phyloP scores from a whole-genome alignment of 2,797 vertebrate species.

The Pyrocephalus nanus region DNA sequence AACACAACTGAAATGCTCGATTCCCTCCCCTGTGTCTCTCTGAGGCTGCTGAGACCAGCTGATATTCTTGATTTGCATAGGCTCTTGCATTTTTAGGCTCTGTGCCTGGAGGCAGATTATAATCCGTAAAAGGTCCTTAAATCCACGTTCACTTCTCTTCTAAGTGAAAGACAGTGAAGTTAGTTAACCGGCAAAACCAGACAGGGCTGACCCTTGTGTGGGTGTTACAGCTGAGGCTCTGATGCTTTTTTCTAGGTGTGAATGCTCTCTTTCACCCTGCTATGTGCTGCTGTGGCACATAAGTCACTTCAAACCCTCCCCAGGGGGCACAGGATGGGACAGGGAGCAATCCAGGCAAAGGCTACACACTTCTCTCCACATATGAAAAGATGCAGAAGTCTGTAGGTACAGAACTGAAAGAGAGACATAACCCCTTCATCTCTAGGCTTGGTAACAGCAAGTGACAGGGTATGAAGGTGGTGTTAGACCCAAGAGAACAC shows the following conservation, averaged over 20 bases:
- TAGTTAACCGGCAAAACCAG: background rate
- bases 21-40: background rate
- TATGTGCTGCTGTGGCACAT: background rate
- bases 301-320: background rate
- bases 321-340: background rate
- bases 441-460: background rate
- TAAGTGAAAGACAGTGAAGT: background rate
- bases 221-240: too few species aligned
- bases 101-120: background rate
- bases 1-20: background rate
- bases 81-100: background rate
- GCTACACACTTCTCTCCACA: background rate
- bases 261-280: background rate
- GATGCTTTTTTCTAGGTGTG: background rate
- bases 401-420: background rate
- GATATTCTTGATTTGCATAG: background rate
- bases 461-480: background rate
- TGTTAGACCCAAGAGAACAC: background rate
- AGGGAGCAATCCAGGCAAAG: background rate
- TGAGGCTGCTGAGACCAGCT: background rate
- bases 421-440: background rate
- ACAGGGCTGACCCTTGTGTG: background rate
- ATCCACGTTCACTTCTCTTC: background rate
- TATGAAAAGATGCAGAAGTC: background rate
- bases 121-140: background rate